Evolutionary conservation across 2,888 invertebrate genomes (phyloP).

Genomic region (Deilephila porcellus): DNA sequence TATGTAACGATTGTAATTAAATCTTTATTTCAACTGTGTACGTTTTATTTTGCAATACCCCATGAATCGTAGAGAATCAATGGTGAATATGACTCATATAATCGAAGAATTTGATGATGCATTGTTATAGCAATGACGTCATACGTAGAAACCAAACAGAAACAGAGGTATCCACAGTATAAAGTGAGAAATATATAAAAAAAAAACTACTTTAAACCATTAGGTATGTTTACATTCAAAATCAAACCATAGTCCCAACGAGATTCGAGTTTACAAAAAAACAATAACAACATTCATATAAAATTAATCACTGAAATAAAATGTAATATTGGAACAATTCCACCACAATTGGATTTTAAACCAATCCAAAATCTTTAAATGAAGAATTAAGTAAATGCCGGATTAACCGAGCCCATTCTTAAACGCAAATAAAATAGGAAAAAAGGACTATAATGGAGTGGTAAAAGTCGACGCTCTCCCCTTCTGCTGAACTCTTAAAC

Average conservation of each 20-base stretch:
- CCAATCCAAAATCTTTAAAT: conserved; percentile 47
- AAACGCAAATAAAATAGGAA: conserved; percentile 67
- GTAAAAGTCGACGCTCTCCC: conserved; percentile 72
- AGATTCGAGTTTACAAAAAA: no score
- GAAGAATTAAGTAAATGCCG: conserved; percentile 44
- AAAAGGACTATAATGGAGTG: conserved; percentile 76
- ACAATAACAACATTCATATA: no score
- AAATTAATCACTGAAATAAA: neutral
- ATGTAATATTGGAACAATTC: neutral
- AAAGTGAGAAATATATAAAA: no score
- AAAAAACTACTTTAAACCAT: no score
- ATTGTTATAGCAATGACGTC: no score
- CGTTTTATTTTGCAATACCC: conserved; percentile 58
- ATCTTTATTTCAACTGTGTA: conserved; percentile 79
- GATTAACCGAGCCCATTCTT: conserved; percentile 55
- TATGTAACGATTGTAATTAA: conserved; percentile 85
- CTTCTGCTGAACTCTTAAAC: conserved; percentile 70
- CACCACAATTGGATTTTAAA: conserved; percentile 24
- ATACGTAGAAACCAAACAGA: no score
- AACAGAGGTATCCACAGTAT: no score
- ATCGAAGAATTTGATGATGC: neutral
- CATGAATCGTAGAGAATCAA: neutral
- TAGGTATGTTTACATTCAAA: no score
- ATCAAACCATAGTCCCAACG: neutral
- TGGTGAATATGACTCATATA: no score